A percentile compares a stretch with the other conserved stretches of the same genome.
Conservation (phyloP, 2,113 vertebrate genomes). For the Fregetta grallaria region DNA sequence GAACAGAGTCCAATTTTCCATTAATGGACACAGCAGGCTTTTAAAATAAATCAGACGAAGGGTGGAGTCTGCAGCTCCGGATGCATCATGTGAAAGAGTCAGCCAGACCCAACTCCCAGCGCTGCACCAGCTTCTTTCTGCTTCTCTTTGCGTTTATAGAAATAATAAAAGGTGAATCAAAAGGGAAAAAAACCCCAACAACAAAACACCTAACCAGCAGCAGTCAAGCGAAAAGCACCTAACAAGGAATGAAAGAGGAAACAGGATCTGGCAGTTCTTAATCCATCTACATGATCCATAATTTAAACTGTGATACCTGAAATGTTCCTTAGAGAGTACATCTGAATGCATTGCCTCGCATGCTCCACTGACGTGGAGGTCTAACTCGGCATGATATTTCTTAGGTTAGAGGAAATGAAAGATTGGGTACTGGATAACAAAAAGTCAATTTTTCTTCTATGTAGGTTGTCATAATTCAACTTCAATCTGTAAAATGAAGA, state of each 20-base stretch:
- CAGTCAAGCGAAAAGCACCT: not conserved
- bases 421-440: not conserved
- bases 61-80: not conserved
- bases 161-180: not conserved
- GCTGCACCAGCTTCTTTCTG: not conserved
- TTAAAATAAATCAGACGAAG: slow-evolving; percentile 6
- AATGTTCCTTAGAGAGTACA: not conserved
- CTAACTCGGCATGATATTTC: not conserved
- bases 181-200: not conserved
- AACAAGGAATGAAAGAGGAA: not conserved
- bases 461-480: not conserved
- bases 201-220: not conserved
- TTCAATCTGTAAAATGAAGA: not conserved
- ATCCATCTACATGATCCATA: not conserved
- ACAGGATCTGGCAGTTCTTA: not conserved
- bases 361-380: not conserved
- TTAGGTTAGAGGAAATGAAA: not conserved
- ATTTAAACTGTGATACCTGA: not conserved
- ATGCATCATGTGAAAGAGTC: not conserved
- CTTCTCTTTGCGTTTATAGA: not conserved
- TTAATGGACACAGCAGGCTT: slow-evolving; percentile 26
- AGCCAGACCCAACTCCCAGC: not conserved
- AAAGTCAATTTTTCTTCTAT: accelerated
- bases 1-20: slow-evolving; percentile 43
- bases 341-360: not conserved